Conservation (phyloP, 2,113 vertebrate genomes). For the Triplophysa siluroides region DNA sequence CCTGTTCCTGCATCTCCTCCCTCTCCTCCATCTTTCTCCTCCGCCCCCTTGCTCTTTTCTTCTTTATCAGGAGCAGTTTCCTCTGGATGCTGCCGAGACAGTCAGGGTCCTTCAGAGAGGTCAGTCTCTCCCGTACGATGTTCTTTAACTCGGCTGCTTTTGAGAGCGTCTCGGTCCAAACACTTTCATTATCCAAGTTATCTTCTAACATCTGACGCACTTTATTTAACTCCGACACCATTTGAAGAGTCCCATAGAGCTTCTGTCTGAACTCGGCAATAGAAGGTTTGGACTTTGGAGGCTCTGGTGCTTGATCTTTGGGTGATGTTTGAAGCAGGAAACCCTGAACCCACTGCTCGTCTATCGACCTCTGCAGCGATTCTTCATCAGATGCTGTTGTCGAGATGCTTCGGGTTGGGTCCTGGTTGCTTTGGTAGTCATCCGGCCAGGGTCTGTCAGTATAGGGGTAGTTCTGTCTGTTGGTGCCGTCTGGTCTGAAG, state of each 20-base stretch:
- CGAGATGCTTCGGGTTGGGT: background rate
- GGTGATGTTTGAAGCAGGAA: slow-evolving; percentile 56
- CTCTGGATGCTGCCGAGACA: slow-evolving; percentile 60
- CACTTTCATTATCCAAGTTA: slow-evolving; percentile 61
- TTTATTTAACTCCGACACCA: slow-evolving; percentile 69
- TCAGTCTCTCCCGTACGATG: slow-evolving; percentile 64
- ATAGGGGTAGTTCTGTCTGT: background rate
- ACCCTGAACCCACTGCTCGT: slow-evolving; percentile 63
- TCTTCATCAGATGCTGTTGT: slow-evolving; percentile 37
- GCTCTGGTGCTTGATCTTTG: background rate
- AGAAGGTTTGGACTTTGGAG: background rate
- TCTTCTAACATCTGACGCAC: slow-evolving; percentile 67
- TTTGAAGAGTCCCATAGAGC: slow-evolving; percentile 66
- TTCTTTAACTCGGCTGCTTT: slow-evolving; percentile 52
- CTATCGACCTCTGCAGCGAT: slow-evolving; percentile 53
- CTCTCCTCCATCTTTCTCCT: slow-evolving; percentile 62
- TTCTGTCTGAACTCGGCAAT: slow-evolving; percentile 59
- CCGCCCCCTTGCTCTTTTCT: slow-evolving; percentile 72
- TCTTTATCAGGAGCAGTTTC: slow-evolving; percentile 66
- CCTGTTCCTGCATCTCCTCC: slow-evolving; percentile 66
- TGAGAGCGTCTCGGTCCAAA: slow-evolving; percentile 65
- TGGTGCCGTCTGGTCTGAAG: background rate
- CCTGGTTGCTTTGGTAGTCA: background rate
- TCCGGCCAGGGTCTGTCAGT: background rate
- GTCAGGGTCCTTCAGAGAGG: slow-evolving; percentile 63